Base-by-base conservation (phyloP, 2,797 vertebrate species). In the Delichon dasypus region DNA sequence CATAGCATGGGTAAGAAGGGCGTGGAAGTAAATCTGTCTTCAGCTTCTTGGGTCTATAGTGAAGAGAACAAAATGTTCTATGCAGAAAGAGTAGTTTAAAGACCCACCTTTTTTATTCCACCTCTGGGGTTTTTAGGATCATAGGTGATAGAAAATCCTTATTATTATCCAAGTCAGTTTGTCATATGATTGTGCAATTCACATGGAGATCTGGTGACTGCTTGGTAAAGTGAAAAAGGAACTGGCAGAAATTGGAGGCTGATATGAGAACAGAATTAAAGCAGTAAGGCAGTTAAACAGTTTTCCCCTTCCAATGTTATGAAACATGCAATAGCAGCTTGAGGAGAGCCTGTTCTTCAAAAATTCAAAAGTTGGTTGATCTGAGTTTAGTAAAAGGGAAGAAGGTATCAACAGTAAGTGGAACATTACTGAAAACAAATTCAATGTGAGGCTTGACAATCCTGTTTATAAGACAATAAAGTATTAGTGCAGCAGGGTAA, bases 181-280 rank as follows among this genome's bases (percentile, higher is more conserved):
- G 64, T 86, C 74, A 48, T 66, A 13, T 64, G 85, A n/a, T 66
- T 65, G 18, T 84, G 45, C 44, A 61, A 10, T 62, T 91, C 79
- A 73, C 2, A 2, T 90, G 83, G 45, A 38, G 38, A 64, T 95
- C 88, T 93, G 70, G 21, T 94, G 90, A 79, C 78, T 82, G 15
- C 25, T 77, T 71, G 12, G 12, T 70, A 22, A 88, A 77, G n/a
- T 82, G 83, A 87, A 96, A 90, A 73, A 73, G 90, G 85, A 96
- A 88, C 62, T 70, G 40, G 9, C 30, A 81, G 51, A 61, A 75
- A 60, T 9, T n/a, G 42, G 74, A 73, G 40, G 48, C 76, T 66
- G 55, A 12, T 22, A 26, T 9, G 48, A 74, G 67, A 42, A 66
- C 9, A 55, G 64, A 82, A 64, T 74, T 83, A 45, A 85, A 91